Conservation (phyloP, 2,888 invertebrate species). For the Lamellibrachia columna region DNA sequence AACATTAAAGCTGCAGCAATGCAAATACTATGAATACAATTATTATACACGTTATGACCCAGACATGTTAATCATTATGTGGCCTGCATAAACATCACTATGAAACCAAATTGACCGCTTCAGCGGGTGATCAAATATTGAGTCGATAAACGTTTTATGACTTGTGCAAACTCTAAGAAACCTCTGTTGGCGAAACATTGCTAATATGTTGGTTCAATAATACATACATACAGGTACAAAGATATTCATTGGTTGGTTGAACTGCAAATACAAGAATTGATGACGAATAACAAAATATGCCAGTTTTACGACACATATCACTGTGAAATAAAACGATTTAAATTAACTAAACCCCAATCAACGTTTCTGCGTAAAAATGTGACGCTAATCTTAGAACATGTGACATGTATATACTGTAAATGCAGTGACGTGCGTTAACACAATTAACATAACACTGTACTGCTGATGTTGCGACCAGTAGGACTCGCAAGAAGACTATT, state of each 20-base stretch:
- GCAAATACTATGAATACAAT: background rate
- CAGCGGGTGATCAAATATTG: background rate
- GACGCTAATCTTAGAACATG: background rate
- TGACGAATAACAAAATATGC: no score
- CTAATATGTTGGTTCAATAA: background rate
- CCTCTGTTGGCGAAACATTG: background rate
- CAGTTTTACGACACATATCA: no score
- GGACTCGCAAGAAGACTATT: background rate
- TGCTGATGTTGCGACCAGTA: background rate
- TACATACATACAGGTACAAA: no score
- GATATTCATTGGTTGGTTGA: no score
- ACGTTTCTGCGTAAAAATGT: background rate
- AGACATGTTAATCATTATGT: background rate
- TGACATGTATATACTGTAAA: background rate
- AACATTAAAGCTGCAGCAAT: background rate
- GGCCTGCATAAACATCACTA: background rate
- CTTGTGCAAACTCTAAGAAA: background rate
- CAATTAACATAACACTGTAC: background rate
- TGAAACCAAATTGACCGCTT: background rate
- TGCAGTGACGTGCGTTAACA: background rate
- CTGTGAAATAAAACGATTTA: background rate
- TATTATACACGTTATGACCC: no score
- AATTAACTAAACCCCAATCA: background rate
- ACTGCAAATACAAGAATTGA: no score
- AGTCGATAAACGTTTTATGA: background rate